Evolutionary conservation across 2,888 invertebrate species (phyloP), one percentile per base, ranked within the genome.

Genomic region (Ormia ochracea): DNA sequence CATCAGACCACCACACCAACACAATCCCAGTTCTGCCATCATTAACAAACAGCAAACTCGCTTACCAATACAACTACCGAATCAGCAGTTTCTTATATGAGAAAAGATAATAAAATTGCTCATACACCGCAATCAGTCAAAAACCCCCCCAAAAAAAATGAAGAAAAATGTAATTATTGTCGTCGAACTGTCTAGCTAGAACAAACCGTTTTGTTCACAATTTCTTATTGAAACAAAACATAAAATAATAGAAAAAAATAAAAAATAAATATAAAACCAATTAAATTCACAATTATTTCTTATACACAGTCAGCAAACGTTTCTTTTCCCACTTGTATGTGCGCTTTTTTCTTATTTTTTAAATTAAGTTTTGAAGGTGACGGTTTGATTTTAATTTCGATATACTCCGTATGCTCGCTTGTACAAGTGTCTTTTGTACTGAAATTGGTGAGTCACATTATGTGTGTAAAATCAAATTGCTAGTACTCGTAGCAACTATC

Each of bases 141-240:
- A 45, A 45, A 12, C 56, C 28, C 61, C 2, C 12, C 19, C 14
- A 38, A 38, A 21, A 54, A 17, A 73, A 14, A 36, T 43, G 14
- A 59, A 41, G 23, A 70, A 52, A 38, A 72, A 17, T 23, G 7
- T 31, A 14, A 59, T 50, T 41, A 28, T 63, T 70, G 70, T 61
- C 72, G 66, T 66, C 61, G 66, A 23, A 59, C 68, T 76, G 80
- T 80, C 76, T 80, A 79, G 74, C 80, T 80, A 65, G 69, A 73
- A 66, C 45, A 59, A 61, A 52, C 1, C 52, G 6, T 61, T 72
- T 72, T 61, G 31, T 68, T 50, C 45, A 38, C 26, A 41, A 66
- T 52, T 38, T 52, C 38, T 38, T 66, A 17, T 50, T 38, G 19
- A 38, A 36, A n/a, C n/a, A 54, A 14, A n/a, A n/a, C n/a, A n/a